Base-by-base conservation (phyloP, 2,888 invertebrate genomes). In the Meliscaeva auricollis region DNA sequence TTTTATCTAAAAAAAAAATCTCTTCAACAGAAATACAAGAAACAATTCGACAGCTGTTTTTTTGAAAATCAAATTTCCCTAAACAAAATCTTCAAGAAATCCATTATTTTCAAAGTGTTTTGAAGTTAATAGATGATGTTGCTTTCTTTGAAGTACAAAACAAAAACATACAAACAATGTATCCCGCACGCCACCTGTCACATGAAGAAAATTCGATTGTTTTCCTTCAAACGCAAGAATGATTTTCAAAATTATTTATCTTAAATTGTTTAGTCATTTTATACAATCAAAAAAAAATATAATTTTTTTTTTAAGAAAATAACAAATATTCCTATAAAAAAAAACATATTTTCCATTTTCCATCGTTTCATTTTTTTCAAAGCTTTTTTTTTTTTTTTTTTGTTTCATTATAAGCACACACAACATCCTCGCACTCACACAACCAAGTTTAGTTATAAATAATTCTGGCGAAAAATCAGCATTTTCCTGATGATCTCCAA, bases 401-500 rank as follows among this genome's bases (percentile, higher is more conserved):
- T 38, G 38, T 38, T 9, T 9, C 74, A 66, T 82, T 80, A 79
- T 72, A 35, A 50, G 50, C 46, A 66, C 87, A 88, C 80, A 78
- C 87, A 75, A 80, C 87, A 81, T 84, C 81, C 85, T 70, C 41
- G 9, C 85, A 74, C 72, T 77, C 75, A 68, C 30, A 83, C 79
- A 73, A 69, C 50, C 56, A 48, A 17, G 11, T 38, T 50, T 38
- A 88, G 90, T 91, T 91, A 91, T 90, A 91, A 91, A 91, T 91
- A 91, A 91, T 90, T 91, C 91, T 91, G 91, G 91, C 91, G 90
- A 91, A 91, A 91, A 91, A 89, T 91, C 91, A 91, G 90, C 89
- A 90, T 90, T 91, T 91, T 91, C 88, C 90, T 90, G 91, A 90
- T 92, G 92, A 96, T 96, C 95, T 95, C 96, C 96, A 96, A 96